Percentiles rank a stretch among this genome's conserved stretches.
phyloP scores from a whole-genome alignment of 1,140 invertebrate genomes.

The Adoxophyes honmai region DNA sequence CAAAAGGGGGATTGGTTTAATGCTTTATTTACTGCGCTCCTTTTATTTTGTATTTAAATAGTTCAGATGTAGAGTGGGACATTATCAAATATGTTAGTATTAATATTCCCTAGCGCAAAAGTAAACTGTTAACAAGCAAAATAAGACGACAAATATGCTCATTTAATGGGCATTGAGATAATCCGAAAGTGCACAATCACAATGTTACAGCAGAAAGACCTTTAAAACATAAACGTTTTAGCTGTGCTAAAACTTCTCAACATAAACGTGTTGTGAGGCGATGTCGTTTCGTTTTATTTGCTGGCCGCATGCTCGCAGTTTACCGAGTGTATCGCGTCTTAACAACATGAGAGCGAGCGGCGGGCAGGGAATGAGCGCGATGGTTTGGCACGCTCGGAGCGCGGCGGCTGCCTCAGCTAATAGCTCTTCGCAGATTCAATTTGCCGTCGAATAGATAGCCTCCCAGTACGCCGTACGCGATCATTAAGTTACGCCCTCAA shows the following conservation, averaged over 20 bases:
- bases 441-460: conserved; percentile 58
- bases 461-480: conserved; percentile 51
- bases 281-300: conserved; percentile 14
- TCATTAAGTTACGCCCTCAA: conserved; percentile 59
- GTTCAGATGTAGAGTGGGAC: no score
- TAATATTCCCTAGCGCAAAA: no score
- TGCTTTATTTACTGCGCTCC: no score
- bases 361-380: conserved; percentile 36
- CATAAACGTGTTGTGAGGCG: conserved; percentile 12
- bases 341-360: conserved; percentile 28
- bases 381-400: conserved; percentile 39
- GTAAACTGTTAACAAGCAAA: no score
- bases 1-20: no score
- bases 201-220: no score
- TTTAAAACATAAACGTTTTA: background rate
- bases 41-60: no score
- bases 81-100: no score
- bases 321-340: conserved; percentile 28
- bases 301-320: conserved; percentile 21
- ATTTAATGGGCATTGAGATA: no score
- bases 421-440: conserved; percentile 69
- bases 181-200: no score
- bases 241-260: conserved; percentile 1
- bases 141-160: no score
- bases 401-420: conserved; percentile 54